Conservation (phyloP, 2,797 vertebrate genomes). For the Pangasius mekongensis region DNA sequence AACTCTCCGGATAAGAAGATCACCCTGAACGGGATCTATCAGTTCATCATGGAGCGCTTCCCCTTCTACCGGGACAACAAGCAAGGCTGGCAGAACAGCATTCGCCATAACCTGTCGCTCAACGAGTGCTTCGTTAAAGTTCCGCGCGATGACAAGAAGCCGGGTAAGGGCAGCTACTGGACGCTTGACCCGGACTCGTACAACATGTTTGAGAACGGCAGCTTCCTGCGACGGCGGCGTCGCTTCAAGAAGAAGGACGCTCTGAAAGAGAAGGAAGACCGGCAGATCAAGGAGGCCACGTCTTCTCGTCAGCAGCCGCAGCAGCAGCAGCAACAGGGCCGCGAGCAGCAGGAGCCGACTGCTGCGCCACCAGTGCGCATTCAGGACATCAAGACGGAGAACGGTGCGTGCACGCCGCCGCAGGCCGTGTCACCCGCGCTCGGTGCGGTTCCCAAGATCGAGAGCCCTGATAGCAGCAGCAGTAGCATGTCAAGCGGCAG, state of each 20-base stretch:
- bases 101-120: conserved; percentile 90
- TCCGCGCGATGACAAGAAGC: conserved; percentile 92
- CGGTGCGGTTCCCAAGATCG: conserved; percentile 88
- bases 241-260: conserved; percentile 98
- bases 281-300: conserved; percentile 80
- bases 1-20: conserved; percentile 95
- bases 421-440: conserved; percentile 85
- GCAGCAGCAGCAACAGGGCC: conserved; percentile 72
- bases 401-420: conserved; percentile 87
- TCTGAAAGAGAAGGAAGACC: conserved; percentile 90
- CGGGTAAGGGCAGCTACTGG: conserved; percentile 95
- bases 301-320: conserved; percentile 71
- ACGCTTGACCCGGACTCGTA: conserved; percentile 94
- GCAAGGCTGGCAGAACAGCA: conserved; percentile 93
- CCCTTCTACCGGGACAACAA: conserved; percentile 94
- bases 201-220: conserved; percentile 96
- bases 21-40: conserved; percentile 96
- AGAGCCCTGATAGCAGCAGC: conserved; percentile 93
- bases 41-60: conserved; percentile 97
- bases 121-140: conserved; percentile 95
- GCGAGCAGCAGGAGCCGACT: conserved; percentile 75
- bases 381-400: conserved; percentile 97
- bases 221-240: conserved; percentile 87
- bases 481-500: conserved; percentile 91
- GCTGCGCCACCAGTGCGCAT: conserved; percentile 83